Conservation (phyloP, 2,888 invertebrate species). For the Alloplasta piceator region DNA sequence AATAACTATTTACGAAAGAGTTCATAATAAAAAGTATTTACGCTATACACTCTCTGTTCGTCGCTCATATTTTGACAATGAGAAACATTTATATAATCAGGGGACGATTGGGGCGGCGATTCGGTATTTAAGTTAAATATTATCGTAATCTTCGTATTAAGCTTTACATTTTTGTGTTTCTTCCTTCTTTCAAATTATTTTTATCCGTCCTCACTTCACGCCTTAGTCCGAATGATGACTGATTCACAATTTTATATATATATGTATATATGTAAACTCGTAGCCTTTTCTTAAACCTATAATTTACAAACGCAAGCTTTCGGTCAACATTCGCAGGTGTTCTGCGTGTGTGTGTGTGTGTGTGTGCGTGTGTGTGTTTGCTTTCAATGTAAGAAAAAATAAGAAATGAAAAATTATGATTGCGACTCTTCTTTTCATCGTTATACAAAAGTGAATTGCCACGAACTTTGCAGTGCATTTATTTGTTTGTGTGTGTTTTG, state of each 20-base stretch:
- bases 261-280: conserved; percentile 22
- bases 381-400: conserved; percentile 72
- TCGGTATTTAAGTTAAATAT: conserved; percentile 50
- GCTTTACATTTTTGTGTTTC: conserved; percentile 67
- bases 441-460: conserved; percentile 77
- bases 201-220: conserved; percentile 41
- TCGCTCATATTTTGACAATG: conserved; percentile 73
- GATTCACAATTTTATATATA: conserved; percentile 66
- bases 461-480: conserved; percentile 73
- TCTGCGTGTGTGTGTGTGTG: conserved; percentile 3
- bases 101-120: conserved; percentile 1
- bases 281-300: conserved; percentile 55
- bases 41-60: conserved; percentile 71
- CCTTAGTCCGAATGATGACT: conserved; percentile 69
- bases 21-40: conserved; percentile 78
- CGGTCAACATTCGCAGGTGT: conserved; percentile 55
- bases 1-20: conserved; percentile 77
- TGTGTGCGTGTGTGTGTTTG: conserved; percentile 44
- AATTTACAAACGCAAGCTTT: conserved; percentile 65
- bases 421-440: conserved; percentile 65
- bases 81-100: conserved; percentile 50
- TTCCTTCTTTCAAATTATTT: conserved; percentile 11
- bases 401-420: conserved; percentile 65
- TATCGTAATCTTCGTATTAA: conserved; percentile 68
- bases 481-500: conserved; percentile 48